Base-by-base conservation (phyloP, 92 coral and sea anemone genomes). In the Virgularia gustaviana region DNA sequence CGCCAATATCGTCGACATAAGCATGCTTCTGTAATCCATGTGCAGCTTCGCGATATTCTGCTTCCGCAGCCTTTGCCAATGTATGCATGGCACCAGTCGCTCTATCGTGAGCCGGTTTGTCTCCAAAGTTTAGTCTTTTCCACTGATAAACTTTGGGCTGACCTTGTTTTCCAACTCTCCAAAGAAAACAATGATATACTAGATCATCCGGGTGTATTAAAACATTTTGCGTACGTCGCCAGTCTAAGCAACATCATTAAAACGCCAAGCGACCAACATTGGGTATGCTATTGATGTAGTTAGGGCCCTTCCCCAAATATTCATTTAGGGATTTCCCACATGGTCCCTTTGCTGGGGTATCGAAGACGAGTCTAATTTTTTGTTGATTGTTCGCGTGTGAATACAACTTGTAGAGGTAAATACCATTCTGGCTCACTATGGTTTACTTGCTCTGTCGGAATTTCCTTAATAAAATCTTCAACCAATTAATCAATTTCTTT, bases 101-200 rank as follows among this genome's bases (percentile, higher is more conserved):
- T 6, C 83, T 87, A 39, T 87, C 85, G 31, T 87, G 88, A 83
- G 88, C 83, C 23, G 88, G 83, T 68, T 73, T 86, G 67, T 83
- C 85, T 51, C 88, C 83, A 44, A 87, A 79, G 64, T 75, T 78
- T 20, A 86, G 20, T 39, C 86, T 36, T 13, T 72, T 0, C 86
- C 90, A 85, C 52, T 81, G 83, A 85, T 63, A 67, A 71, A 13
- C 83, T 35, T 76, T 64, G 9, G 45, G 45, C 15, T 39, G 45
- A 7, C 7, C 7, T 7, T 7, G 15, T 15, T 7, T 39, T 10
- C 24, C 36, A 7, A 63, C 13, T 32, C 80, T 34, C 77, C 20
- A 55, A 5, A 55, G 29, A 29, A 55, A 55, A 4, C 62, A 15
- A 29, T 55, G 62, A 29, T 18, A 55, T 3, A 18, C 27, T 29